Conservation (phyloP, 1,140 invertebrate species). For the Drosophila truncata region DNA sequence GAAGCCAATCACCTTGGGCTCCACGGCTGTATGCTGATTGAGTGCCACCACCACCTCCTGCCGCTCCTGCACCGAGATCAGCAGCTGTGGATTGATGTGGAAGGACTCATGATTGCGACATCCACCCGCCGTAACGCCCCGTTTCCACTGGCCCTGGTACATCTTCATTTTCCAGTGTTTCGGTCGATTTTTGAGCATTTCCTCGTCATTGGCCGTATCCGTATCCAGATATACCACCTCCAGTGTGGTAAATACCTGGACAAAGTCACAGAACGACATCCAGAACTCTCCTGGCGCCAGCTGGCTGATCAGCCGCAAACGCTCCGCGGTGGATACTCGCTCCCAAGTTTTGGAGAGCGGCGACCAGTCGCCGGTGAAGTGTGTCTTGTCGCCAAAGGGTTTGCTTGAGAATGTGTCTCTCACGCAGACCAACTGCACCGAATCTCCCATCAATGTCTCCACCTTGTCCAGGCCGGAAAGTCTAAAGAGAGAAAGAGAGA, state of each 20-base stretch:
- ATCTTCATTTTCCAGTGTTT: constrained; percentile 93
- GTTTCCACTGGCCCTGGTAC: constrained; percentile 94
- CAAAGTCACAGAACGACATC: constrained; percentile 94
- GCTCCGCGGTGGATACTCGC: constrained; percentile 90
- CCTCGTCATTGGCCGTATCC: constrained; percentile 94
- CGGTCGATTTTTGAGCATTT: constrained; percentile 91
- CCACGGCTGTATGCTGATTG: constrained; percentile 96
- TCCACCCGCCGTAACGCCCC: constrained; percentile 95
- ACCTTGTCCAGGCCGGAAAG: constrained; percentile 92
- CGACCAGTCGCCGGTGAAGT: constrained; percentile 91
- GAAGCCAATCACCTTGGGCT: constrained; percentile 97
- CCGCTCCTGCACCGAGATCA: constrained; percentile 92
- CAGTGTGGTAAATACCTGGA: constrained; percentile 92
- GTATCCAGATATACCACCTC: constrained; percentile 95
- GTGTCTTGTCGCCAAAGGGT: constrained; percentile 87
- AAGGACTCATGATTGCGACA: constrained; percentile 96
- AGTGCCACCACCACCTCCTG: constrained; percentile 95
- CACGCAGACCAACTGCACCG: constrained; percentile 90
- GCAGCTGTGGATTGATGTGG: constrained; percentile 96
- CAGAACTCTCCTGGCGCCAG: constrained; percentile 93
- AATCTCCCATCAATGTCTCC: constrained; percentile 91
- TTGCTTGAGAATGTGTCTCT: constrained; percentile 88
- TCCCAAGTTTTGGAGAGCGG: constrained; percentile 91
- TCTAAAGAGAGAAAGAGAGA: constrained; percentile 76
- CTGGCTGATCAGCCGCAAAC: constrained; percentile 89